phyloP scores from a whole-genome alignment of 2,888 invertebrate species.

The Pandemis cinnamomeana region DNA sequence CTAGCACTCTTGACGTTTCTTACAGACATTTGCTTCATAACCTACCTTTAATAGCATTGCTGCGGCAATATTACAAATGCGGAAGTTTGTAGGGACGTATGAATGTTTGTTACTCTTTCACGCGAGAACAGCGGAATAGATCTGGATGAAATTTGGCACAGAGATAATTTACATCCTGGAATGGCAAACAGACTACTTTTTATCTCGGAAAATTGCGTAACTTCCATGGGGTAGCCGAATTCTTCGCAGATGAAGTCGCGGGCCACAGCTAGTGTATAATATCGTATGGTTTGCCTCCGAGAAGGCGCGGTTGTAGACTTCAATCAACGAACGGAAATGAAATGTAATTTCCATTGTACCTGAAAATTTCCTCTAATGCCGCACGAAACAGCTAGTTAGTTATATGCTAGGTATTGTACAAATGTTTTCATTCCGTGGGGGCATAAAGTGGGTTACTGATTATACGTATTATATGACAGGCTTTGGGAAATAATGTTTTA shows the following conservation, averaged over 20 bases:
- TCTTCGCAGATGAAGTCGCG: too few species aligned
- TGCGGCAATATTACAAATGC: too few species aligned
- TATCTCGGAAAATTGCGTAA: too few species aligned
- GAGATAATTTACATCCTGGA: too few species aligned
- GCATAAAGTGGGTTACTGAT: slow-evolving; percentile 3
- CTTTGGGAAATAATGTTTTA: not conserved
- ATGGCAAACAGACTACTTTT: too few species aligned
- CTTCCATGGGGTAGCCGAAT: too few species aligned
- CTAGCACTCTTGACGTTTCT: too few species aligned
- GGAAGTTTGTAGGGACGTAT: too few species aligned
- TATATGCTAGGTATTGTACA: slow-evolving; percentile 23
- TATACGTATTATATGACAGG: not conserved
- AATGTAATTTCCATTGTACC: slow-evolving; percentile 70
- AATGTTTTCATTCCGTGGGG: slow-evolving; percentile 32
- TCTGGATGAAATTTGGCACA: too few species aligned
- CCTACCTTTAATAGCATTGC: not conserved
- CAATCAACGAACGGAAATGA: slow-evolving; percentile 74
- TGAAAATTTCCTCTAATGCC: slow-evolving; percentile 54
- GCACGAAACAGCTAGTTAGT: slow-evolving; percentile 44
- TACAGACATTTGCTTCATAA: not conserved
- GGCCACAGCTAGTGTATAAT: slow-evolving; percentile 3
- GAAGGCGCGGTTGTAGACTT: slow-evolving; percentile 63
- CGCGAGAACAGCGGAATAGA: too few species aligned
- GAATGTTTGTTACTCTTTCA: too few species aligned
- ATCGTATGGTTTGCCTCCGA: slow-evolving; percentile 32